A percentile compares a stretch with the other conserved stretches of the same genome.
Evolutionary conservation across 2,797 vertebrate genomes (phyloP).

Genomic region (Cossypha niveicapilla): DNA sequence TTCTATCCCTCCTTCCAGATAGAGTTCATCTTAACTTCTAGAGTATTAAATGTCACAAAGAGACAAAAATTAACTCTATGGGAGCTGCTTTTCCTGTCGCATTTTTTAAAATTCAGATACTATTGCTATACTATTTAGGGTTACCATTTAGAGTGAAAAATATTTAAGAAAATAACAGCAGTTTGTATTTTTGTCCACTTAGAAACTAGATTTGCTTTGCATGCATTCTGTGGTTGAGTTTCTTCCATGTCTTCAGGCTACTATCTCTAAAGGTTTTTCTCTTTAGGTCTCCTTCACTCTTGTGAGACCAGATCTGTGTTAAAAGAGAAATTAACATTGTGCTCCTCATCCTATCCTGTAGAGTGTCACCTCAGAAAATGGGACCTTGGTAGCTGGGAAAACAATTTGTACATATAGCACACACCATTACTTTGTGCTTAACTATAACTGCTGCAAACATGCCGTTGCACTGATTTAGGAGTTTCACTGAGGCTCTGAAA

Average conservation of each 20-base stretch:
- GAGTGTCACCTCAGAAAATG: not conserved
- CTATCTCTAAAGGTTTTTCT: not conserved
- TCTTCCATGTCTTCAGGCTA: not conserved
- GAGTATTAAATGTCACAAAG: not conserved
- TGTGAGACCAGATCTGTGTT: not conserved
- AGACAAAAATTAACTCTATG: not conserved
- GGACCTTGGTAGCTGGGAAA: not conserved
- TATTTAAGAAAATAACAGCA: not conserved
- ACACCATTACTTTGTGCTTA: not conserved
- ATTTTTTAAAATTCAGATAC: not conserved
- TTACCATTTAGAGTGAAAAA: not conserved
- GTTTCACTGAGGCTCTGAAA: not conserved
- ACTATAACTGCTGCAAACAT: not conserved
- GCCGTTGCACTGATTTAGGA: not conserved
- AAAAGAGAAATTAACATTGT: not conserved
- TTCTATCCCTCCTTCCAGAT: not conserved
- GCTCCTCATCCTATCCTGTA: not conserved
- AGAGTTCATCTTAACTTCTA: not conserved
- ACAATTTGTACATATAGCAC: not conserved
- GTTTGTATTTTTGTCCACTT: not conserved
- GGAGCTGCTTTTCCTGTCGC: not conserved
- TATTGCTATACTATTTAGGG: not conserved
- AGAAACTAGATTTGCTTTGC: not conserved
- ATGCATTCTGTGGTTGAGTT: not conserved
- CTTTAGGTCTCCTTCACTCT: not conserved